These are phyloP conservation scores for Pipra filicauda DNA, from an alignment of 2,113 vertebrate genomes.

Conservation along the genomic window DNA sequence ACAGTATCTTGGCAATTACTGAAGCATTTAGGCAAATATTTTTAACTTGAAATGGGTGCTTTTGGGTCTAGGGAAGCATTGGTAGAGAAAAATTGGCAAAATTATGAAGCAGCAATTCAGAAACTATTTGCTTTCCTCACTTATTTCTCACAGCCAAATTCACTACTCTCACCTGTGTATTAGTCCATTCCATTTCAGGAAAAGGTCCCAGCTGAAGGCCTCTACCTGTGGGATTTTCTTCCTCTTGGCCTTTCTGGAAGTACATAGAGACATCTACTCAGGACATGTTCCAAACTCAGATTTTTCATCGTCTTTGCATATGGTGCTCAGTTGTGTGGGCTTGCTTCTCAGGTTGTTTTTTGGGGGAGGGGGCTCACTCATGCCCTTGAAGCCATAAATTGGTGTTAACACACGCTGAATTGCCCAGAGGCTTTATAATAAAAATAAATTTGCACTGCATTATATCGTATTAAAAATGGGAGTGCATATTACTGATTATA, in stretches of 20 bases:
- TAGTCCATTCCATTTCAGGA: slow-evolving; percentile 68
- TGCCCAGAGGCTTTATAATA: not conserved
- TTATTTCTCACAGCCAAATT: slow-evolving; percentile 22
- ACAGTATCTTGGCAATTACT: not conserved
- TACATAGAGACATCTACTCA: slow-evolving; percentile 64
- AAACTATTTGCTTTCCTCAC: slow-evolving; percentile 18
- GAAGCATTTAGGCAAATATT: not conserved
- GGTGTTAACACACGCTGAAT: not conserved
- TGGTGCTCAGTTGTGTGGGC: not conserved
- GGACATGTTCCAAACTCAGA: slow-evolving; percentile 37
- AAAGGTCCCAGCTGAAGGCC: slow-evolving; percentile 67
- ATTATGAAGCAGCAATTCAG: not conserved
- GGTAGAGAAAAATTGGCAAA: not conserved
- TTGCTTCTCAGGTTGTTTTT: not conserved
- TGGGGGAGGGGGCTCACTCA: not conserved
- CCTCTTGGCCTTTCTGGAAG: slow-evolving; percentile 66
- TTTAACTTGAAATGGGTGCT: not conserved
- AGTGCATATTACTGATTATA: not conserved
- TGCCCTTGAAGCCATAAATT: not conserved
- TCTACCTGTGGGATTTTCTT: slow-evolving; percentile 68
- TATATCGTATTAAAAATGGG: not conserved
- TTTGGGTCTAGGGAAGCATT: not conserved
- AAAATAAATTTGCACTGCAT: not conserved
- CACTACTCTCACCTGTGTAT: slow-evolving; percentile 58
- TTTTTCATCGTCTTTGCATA: slow-evolving; percentile 28